These are phyloP conservation scores for Ceratina calcarata DNA, from an alignment of 1,140 invertebrate genomes.

Conservation along the genomic window DNA sequence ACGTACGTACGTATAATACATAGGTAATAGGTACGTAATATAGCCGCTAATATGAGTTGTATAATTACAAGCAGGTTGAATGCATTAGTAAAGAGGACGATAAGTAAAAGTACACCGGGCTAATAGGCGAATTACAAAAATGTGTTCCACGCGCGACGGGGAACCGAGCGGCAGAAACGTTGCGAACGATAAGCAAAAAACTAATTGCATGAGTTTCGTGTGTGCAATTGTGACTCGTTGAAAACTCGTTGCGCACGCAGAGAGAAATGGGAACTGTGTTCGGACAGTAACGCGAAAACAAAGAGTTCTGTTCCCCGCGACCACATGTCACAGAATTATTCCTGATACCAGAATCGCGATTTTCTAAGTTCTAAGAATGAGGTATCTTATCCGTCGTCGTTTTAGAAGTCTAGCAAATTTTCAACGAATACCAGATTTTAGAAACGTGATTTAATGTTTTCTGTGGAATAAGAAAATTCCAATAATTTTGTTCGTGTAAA, in stretches of 20 bases:
- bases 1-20: not conserved
- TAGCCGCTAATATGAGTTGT: not conserved
- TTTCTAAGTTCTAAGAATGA: not conserved
- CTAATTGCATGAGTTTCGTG: slow-evolving; percentile 12
- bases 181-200: slow-evolving; percentile 8
- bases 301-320: not conserved
- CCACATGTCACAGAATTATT: not conserved
- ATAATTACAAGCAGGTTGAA: not conserved
- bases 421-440: too few species aligned
- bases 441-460: too few species aligned
- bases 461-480: too few species aligned
- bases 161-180: not conserved
- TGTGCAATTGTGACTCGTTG: slow-evolving; percentile 16
- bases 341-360: not conserved
- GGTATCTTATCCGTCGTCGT: not conserved
- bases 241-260: not conserved
- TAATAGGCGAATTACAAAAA: slow-evolving; percentile 14
- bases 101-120: not conserved
- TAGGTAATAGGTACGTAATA: not conserved
- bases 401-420: too few species aligned
- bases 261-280: not conserved
- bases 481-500: too few species aligned
- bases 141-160: not conserved
- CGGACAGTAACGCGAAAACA: not conserved
- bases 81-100: not conserved